Conservation (phyloP, 2,888 invertebrate species). For the Tenthredo distinguenda region DNA sequence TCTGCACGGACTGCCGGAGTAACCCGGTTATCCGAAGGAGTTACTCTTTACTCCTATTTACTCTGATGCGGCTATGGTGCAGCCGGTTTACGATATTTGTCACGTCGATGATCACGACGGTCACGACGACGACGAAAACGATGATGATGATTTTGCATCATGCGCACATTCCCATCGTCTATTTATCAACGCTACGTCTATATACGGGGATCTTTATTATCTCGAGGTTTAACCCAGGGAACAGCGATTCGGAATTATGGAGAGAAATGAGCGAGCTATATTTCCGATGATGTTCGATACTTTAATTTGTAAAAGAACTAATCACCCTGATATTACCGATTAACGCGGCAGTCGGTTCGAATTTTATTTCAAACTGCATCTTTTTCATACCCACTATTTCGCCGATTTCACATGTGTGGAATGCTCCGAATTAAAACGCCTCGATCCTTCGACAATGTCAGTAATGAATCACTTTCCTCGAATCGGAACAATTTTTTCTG, state of each 20-base stretch:
- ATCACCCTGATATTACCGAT: background rate
- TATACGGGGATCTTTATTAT: background rate
- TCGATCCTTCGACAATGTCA: too few relatives aligned
- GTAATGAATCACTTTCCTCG: too few relatives aligned
- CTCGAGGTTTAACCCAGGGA: background rate
- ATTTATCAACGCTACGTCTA: background rate
- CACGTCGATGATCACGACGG: background rate
- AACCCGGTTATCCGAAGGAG: constrained; percentile 40
- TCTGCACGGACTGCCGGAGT: constrained; percentile 36
- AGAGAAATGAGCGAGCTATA: constrained; percentile 15
- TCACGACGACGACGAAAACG: background rate
- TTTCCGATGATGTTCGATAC: background rate
- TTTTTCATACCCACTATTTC: background rate
- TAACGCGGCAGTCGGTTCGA: background rate
- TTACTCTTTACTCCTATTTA: constrained; percentile 36
- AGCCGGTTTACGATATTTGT: constrained; percentile 19
- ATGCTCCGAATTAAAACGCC: too few relatives aligned
- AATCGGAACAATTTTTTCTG: too few relatives aligned
- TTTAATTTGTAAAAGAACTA: background rate
- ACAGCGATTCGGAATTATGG: background rate
- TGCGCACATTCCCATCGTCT: constrained; percentile 10
- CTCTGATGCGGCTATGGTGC: background rate
- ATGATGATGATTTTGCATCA: constrained; percentile 32
- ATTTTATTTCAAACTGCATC: background rate
- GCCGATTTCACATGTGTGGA: background rate